Evolutionary conservation across 2,888 invertebrate species (phyloP), one percentile per base, ranked within the genome.

Genomic region (Protophormia terraenovae): DNA sequence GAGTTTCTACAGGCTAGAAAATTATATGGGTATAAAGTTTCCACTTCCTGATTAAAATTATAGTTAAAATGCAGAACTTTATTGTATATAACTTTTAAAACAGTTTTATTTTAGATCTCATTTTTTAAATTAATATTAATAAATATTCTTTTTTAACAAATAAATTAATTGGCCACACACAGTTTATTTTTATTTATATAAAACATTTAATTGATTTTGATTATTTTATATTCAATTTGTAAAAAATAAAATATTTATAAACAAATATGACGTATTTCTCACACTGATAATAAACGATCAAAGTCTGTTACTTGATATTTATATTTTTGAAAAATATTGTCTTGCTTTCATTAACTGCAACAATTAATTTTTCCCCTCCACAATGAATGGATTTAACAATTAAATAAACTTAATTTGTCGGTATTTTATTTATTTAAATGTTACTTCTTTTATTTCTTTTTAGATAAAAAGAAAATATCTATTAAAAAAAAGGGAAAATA

Each of bases 121-220:
- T 38, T 27, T 16, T 75, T n/a, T n/a, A n/a, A 75, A 72, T 50
- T 38, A 50, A 5, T 64, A 27, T 53, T 22, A 53, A 53, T 50
- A n/a, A n/a, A n/a, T n/a, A n/a, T n/a, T n/a, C n/a, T n/a, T 38
- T 38, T 38, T 53, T 41, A 22, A n/a, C n/a, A n/a, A n/a, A n/a
- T 1, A 29, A n/a, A 22, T 62, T 66, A 55, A 64, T 41, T 64
- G 19, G n/a, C 53, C 27, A n/a, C 24, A 24, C 45, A 60, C 32
- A 60, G 12, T 6, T n/a, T 6, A 16, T 35, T 41, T 19, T 29
- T 38, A 53, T 35, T 50, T 60, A n/a, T 60, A 5, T n/a, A 32
- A 50, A 22, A 32, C 22, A 32, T 47, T 47, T 73, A 60, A 60
- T 47, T 73, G 60, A 32, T 32, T 60, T 73, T 47, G 22, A 41